Percentiles rank a stretch among this genome's conserved stretches.
These are phyloP conservation scores for Aurelia aurita DNA, from an alignment of 30 jellyfish, hydroid and myxozoan species.

Conservation along the genomic window DNA sequence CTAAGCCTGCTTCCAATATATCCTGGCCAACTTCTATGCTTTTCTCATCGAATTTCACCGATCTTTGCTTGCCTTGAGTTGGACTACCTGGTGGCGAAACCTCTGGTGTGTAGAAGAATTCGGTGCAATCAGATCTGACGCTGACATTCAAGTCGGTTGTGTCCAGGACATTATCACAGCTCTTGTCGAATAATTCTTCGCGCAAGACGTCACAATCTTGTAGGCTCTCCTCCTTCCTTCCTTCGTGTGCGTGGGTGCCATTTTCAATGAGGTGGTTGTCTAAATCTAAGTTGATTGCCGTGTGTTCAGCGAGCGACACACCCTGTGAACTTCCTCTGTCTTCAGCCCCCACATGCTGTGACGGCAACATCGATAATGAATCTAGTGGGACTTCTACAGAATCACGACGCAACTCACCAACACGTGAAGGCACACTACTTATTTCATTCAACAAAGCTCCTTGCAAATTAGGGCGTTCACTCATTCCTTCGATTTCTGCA, in stretches of 20 bases:
- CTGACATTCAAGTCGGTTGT: slow-evolving; percentile 40
- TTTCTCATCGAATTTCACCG: slow-evolving; percentile 52
- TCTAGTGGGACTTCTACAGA: too few species aligned
- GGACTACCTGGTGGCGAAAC: slow-evolving; percentile 44
- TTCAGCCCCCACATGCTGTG: too few species aligned
- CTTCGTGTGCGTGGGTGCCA: neutral
- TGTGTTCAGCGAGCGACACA: neutral
- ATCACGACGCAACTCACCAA: too few species aligned
- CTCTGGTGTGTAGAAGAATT: slow-evolving; percentile 71
- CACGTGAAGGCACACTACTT: too few species aligned
- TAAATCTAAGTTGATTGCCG: neutral
- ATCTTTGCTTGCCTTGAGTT: slow-evolving; percentile 2
- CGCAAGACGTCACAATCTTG: neutral
- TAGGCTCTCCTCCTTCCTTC: neutral
- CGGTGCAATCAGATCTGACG: slow-evolving; percentile 67
- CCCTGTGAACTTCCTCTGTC: too few species aligned
- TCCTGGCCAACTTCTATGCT: slow-evolving; percentile 64
- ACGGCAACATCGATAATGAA: too few species aligned
- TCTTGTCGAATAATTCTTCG: slow-evolving; percentile 15
- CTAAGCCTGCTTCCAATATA: slow-evolving; percentile 27
- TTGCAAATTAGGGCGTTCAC: too few species aligned
- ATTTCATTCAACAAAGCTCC: too few species aligned
- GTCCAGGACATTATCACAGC: neutral
- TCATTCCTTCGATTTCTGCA: too few species aligned
- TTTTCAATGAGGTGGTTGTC: neutral